A percentile compares a stretch with the other conserved stretches of the same genome.
phyloP scores from a whole-genome alignment of 2,888 invertebrate genomes.

The Mystacides longicornis region DNA sequence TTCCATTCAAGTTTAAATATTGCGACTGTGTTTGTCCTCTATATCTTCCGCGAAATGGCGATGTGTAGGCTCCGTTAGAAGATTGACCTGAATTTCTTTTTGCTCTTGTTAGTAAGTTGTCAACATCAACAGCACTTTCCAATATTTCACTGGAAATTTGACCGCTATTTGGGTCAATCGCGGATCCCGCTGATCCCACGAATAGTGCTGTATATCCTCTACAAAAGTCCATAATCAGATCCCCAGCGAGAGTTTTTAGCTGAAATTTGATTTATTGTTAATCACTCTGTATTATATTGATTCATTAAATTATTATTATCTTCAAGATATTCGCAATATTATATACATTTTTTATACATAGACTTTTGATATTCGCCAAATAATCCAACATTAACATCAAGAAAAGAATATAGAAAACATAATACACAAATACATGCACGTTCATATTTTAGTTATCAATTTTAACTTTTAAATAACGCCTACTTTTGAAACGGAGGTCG shows the following conservation, averaged over 20 bases:
- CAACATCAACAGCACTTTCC: neutral
- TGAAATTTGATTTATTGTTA: conserved; percentile 3
- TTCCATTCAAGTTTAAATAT: conserved; percentile 61
- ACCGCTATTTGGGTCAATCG: neutral
- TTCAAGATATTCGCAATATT: too few species aligned
- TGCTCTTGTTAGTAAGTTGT: neutral
- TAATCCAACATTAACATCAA: too few species aligned
- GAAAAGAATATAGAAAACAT: too few species aligned
- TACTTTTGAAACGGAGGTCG: too few species aligned
- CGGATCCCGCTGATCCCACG: neutral
- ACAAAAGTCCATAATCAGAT: conserved; percentile 11
- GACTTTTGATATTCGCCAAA: too few species aligned
- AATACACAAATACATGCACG: too few species aligned
- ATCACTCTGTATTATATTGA: neutral
- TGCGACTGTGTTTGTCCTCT: conserved; percentile 81
- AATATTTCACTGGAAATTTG: neutral
- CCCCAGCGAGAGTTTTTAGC: conserved; percentile 9
- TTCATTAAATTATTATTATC: too few species aligned
- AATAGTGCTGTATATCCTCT: conserved; percentile 1
- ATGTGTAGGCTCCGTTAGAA: conserved; percentile 10
- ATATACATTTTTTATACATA: too few species aligned
- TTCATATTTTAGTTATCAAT: too few species aligned
- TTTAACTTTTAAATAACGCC: too few species aligned
- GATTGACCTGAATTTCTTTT: conserved; percentile 8
- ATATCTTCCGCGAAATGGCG: conserved; percentile 42